A percentile compares a stretch with the other conserved stretches of the same genome.
Evolutionary conservation across 2,797 vertebrate species (phyloP).

Genomic region (Oreortyx pictus): DNA sequence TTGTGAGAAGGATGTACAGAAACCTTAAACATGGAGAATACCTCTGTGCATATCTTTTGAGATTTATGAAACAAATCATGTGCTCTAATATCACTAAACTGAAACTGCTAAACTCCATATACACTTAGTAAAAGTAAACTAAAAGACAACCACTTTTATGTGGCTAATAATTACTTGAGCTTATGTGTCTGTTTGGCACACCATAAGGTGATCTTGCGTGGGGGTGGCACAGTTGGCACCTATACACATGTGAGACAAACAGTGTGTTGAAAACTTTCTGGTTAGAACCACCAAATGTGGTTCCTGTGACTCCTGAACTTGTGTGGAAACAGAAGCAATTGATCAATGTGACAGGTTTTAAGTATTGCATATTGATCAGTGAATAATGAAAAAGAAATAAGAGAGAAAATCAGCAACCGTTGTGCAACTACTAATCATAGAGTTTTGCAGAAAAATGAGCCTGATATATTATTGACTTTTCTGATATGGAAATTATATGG

Average conservation of each 20-base stretch:
- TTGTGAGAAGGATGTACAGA: neutral
- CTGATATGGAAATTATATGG: neutral
- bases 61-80: rapidly evolving
- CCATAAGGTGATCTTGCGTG: neutral
- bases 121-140: neutral
- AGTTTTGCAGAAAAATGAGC: neutral
- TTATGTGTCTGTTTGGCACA: neutral
- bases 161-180: neutral
- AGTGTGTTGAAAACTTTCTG: neutral
- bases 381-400: neutral
- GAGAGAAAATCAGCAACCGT: neutral
- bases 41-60: neutral
- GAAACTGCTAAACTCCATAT: neutral
- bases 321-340: neutral
- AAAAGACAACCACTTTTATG: neutral
- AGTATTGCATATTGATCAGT: neutral
- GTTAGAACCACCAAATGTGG: neutral
- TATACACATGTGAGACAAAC: neutral
- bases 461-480: neutral
- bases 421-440: neutral
- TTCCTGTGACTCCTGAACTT: neutral
- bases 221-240: neutral
- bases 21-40: neutral
- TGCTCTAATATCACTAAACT: neutral
- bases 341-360: neutral